Conservation (phyloP, 2,797 vertebrate genomes). For the Bradypodion ventrale region DNA sequence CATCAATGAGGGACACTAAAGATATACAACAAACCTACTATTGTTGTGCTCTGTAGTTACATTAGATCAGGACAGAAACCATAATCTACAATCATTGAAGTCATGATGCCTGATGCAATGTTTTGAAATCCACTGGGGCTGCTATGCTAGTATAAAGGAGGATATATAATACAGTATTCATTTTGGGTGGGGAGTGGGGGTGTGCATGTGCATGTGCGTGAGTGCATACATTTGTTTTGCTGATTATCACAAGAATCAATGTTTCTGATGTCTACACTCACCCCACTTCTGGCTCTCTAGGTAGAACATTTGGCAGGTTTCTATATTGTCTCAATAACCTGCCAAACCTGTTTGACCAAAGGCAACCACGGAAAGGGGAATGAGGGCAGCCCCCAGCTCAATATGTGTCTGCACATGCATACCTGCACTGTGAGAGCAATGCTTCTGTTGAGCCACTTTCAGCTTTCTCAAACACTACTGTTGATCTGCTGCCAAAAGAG, state of each 20-base stretch:
- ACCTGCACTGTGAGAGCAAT: neutral
- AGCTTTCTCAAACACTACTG: neutral
- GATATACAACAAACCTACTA: neutral
- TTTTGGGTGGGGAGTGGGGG: no score
- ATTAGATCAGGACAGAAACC: neutral
- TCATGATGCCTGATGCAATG: neutral
- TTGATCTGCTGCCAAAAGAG: neutral
- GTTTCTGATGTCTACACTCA: neutral
- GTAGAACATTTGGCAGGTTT: neutral
- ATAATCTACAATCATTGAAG: neutral
- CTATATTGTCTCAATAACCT: neutral
- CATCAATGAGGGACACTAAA: neutral
- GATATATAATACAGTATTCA: no score
- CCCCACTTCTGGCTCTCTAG: neutral
- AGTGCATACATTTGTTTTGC: neutral
- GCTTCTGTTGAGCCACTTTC: neutral
- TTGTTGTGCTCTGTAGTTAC: neutral
- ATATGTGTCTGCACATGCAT: no score
- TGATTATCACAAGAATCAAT: neutral
- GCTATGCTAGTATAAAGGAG: neutral
- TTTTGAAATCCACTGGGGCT: neutral
- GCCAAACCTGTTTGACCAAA: conserved; percentile 15
- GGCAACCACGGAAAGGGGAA: neutral
- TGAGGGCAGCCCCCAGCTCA: neutral
- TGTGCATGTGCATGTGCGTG: no score